A percentile compares a stretch with the other conserved stretches of the same genome.
Conservation (phyloP, 2,113 vertebrate genomes). For the Lepus timidus region DNA sequence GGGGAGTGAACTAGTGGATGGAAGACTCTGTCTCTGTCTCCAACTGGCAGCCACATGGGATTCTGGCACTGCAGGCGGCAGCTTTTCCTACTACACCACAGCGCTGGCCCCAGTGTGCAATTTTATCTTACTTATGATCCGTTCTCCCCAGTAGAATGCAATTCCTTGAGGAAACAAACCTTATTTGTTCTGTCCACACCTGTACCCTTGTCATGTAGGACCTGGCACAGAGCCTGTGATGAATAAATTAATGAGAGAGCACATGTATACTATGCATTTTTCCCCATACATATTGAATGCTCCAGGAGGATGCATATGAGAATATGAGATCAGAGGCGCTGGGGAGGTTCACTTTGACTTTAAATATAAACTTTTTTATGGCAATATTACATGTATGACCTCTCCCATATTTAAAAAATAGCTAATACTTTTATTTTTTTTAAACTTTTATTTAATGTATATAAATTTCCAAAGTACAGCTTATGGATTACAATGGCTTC, state of each 20-base stretch:
- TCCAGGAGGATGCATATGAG: background rate
- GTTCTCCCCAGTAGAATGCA: background rate
- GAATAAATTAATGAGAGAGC: conserved; percentile 3
- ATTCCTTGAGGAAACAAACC: background rate
- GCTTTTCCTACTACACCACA: too few species aligned
- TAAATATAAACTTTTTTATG: background rate
- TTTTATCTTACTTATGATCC: background rate
- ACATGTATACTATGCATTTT: background rate
- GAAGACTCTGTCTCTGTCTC: too few species aligned
- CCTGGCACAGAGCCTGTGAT: background rate
- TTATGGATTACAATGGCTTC: too few species aligned
- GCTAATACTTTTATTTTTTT: too few species aligned
- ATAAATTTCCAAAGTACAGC: too few species aligned
- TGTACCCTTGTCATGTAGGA: background rate
- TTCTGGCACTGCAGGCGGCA: too few species aligned
- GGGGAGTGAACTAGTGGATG: too few species aligned
- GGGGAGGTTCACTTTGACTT: background rate
- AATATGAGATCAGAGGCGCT: background rate
- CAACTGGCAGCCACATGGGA: too few species aligned
- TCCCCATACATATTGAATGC: too few species aligned
- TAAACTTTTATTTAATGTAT: too few species aligned
- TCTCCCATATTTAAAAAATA: too few species aligned
- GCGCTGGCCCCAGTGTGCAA: too few species aligned
- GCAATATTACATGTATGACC: background rate
- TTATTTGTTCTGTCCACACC: background rate